A percentile compares a stretch with the other conserved stretches of the same genome.
These are phyloP conservation scores for Dusona sp. DNA, from an alignment of 2,888 invertebrate genomes.

Conservation along the genomic window DNA sequence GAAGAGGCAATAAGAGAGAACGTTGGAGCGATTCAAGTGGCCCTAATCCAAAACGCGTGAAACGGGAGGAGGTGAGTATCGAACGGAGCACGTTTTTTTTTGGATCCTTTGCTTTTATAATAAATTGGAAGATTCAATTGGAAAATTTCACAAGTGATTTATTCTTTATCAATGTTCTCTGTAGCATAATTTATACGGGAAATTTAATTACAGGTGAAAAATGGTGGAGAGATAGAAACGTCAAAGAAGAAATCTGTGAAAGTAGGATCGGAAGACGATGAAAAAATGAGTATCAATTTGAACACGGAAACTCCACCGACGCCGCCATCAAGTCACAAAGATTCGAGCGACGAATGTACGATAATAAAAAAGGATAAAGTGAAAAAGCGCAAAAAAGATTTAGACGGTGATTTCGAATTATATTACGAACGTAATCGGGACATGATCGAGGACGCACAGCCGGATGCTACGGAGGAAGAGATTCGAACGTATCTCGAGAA, in stretches of 20 bases:
- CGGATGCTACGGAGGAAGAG: conserved; percentile 85
- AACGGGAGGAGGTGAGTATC: conserved; percentile 52
- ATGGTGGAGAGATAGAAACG: conserved; percentile 37
- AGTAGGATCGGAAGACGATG: conserved; percentile 46
- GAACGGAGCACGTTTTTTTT: not conserved
- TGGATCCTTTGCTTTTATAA: not conserved
- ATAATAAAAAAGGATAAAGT: conserved; percentile 70
- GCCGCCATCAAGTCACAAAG: conserved; percentile 78
- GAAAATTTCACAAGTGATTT: no score
- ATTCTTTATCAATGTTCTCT: not conserved
- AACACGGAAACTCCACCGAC: conserved; percentile 78
- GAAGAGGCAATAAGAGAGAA: conserved; percentile 44
- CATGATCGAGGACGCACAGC: conserved; percentile 85
- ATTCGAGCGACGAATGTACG: conserved; percentile 77
- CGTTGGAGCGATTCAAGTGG: conserved; percentile 50
- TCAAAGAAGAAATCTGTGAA: conserved; percentile 52
- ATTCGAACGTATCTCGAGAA: conserved; percentile 85
- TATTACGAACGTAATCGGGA: conserved; percentile 86
- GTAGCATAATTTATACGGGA: not conserved
- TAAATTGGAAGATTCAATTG: not conserved
- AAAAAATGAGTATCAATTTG: conserved; percentile 71
- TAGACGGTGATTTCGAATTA: conserved; percentile 84
- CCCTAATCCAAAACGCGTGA: conserved; percentile 54
- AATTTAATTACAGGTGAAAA: not conserved
- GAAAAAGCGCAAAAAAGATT: conserved; percentile 69